Evolutionary conservation across 2,888 invertebrate genomes (phyloP).

Genomic region (Caenorhabditis macrosperma): DNA sequence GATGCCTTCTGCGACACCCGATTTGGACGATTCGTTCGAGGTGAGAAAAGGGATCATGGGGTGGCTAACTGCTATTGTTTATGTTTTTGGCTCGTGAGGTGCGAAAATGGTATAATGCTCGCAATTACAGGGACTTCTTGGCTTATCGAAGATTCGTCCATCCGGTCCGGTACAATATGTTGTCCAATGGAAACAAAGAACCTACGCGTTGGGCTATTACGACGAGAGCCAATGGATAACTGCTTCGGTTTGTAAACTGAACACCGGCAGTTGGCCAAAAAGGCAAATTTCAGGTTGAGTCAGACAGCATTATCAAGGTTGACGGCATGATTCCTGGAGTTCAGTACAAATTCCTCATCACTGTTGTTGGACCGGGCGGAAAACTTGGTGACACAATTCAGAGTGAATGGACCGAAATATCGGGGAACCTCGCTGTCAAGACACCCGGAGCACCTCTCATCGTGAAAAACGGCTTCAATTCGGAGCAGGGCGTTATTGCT

Average conservation of each 20-base stretch:
- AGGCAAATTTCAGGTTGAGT: slow-evolving; percentile 70
- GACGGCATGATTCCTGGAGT: slow-evolving; percentile 77
- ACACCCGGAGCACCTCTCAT: slow-evolving; percentile 61
- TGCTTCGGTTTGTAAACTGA: slow-evolving; percentile 72
- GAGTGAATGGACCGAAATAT: slow-evolving; percentile 74
- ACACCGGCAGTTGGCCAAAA: too few relatives aligned
- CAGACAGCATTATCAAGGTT: slow-evolving; percentile 67
- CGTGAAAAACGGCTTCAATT: slow-evolving; percentile 71
- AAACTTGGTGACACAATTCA: slow-evolving; percentile 71
- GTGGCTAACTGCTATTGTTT: slow-evolving; percentile 52
- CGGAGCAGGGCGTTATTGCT: slow-evolving; percentile 72
- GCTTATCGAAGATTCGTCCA: slow-evolving; percentile 59
- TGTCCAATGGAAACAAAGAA: slow-evolving; percentile 73
- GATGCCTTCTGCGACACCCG: slow-evolving; percentile 66
- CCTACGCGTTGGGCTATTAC: slow-evolving; percentile 60
- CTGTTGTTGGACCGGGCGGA: slow-evolving; percentile 74
- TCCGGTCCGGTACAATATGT: slow-evolving; percentile 63
- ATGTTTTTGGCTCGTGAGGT: slow-evolving; percentile 20
- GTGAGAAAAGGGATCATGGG: slow-evolving; percentile 46
- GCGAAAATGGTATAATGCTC: not conserved
- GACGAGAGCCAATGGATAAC: slow-evolving; percentile 78
- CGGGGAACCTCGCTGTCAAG: slow-evolving; percentile 30
- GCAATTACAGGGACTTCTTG: slow-evolving; percentile 61
- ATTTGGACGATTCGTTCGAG: slow-evolving; percentile 66
- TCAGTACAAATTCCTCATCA: slow-evolving; percentile 75